phyloP scores from a whole-genome alignment of 2,113 vertebrate species.

The Scatophagus argus region DNA sequence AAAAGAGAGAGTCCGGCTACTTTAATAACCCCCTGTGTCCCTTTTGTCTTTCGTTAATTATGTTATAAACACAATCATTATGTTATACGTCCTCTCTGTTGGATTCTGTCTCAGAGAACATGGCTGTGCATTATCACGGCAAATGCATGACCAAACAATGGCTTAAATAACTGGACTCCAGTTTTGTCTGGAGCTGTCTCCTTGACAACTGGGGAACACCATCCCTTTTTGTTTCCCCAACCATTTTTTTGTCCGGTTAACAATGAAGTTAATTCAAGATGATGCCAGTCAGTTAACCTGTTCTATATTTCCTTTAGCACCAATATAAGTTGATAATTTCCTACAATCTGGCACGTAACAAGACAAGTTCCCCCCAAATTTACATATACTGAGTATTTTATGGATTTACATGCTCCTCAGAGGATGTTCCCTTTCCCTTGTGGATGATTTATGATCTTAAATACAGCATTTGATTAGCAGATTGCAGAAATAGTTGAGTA shows the following conservation, averaged over 20 bases:
- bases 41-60: not conserved
- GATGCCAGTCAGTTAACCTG: not conserved
- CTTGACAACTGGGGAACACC: too few relatives aligned
- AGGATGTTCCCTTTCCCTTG: not conserved
- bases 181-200: conserved; percentile 24
- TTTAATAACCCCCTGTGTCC: not conserved
- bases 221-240: too few relatives aligned
- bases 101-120: conserved; percentile 14
- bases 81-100: not conserved
- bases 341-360: not conserved
- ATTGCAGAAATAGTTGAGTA: not conserved
- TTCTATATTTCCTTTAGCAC: not conserved
- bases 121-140: not conserved
- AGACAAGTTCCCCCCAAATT: too few relatives aligned
- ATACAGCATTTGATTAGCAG: not conserved
- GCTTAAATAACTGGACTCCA: not conserved
- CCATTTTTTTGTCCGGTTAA: not conserved
- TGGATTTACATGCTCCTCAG: not conserved
- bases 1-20: not conserved
- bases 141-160: conserved; percentile 17
- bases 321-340: not conserved
- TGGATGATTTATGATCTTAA: not conserved
- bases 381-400: not conserved
- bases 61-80: not conserved
- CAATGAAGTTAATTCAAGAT: not conserved